Evolutionary conservation across 2,113 vertebrate species (phyloP), one percentile per base, ranked within the genome.

Genomic region (Macroglossus sobrinus): DNA sequence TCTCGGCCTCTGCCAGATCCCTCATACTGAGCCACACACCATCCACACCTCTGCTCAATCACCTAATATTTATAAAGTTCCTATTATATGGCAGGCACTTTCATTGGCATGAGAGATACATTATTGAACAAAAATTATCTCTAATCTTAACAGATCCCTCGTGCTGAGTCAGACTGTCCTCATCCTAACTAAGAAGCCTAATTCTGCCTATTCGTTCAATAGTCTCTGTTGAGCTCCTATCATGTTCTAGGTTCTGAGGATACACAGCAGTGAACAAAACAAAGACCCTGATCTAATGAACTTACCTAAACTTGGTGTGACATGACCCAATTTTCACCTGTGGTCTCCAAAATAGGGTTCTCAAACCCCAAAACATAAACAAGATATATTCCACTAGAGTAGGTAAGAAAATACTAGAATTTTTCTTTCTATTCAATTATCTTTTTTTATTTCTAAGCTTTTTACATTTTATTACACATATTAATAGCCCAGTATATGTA

Each of bases 361-460:
- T 66, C 4, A 1, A 89, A 75, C 12, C 30, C 47, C 26, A 91
- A 79, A 80, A 85, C 55, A 76, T 76, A 59, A 86, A 76, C 7
- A 88, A 81, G 26, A 85, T 5, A 53, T 7, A 87, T 21, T 43
- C 28, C 19, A 82, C 19, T 53, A 10, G 19, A 64, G 35, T 79
- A 78, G 24, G 7, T 69, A 13, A 84, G 9, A 89, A 91, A 93
- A 96, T 35, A 33, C n/a, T 45, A 79, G 1, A 85, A 59, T 35
- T 94, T 69, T 93, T 68, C 59, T 53, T 72, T 55, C 55, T 38
- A 66, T 89, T 88, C 47, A 84, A 26, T 59, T 74, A 72, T 53
- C 28, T 81, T 92, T 96, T 96, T 88, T 72, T n/a, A 53, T 81
- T 82, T 63, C 47, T 92, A 91, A 86, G n/a, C 28, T 78, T 75